Evolutionary conservation across 1,140 invertebrate species (phyloP).

Genomic region (Pentalonia nigronervosa): DNA sequence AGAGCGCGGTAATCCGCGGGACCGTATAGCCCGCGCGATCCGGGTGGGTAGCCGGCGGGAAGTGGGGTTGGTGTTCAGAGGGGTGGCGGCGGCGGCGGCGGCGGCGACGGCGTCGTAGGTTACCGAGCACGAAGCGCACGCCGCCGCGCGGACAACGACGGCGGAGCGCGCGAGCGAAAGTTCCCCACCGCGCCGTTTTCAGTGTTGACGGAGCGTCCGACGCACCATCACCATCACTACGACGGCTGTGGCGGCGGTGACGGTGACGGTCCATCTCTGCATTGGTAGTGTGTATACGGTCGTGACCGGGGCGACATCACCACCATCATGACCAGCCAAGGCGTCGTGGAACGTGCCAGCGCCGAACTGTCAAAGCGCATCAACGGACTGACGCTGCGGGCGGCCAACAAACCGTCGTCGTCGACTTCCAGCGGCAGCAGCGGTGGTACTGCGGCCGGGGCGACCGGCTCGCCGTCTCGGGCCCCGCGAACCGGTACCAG

Average conservation of each 20-base stretch:
- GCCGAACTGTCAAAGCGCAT: conserved; percentile 86
- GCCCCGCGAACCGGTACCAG: conserved; percentile 67
- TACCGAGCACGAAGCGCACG: conserved; percentile 16
- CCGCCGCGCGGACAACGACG: conserved; percentile 41
- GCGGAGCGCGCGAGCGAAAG: conserved; percentile 31
- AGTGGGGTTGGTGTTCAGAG: conserved; percentile 2
- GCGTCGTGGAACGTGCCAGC: conserved; percentile 86
- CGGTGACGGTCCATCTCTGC: background rate
- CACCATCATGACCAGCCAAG: conserved; percentile 73
- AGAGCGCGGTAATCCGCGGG: conserved; percentile 13
- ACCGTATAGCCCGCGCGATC: background rate
- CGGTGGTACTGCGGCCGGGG: background rate
- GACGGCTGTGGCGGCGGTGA: background rate
- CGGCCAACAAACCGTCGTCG: conserved; percentile 68
- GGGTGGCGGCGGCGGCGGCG: background rate
- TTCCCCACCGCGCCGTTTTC: conserved; percentile 42
- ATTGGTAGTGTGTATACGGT: background rate
- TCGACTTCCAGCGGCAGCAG: conserved; percentile 15
- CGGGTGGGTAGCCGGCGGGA: background rate
- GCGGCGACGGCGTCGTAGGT: background rate
- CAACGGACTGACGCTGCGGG: conserved; percentile 80
- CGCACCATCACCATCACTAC: conserved; percentile 13
- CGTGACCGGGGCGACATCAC: background rate
- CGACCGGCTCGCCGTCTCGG: conserved; percentile 62
- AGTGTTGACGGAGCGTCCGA: conserved; percentile 51